phyloP scores from a whole-genome alignment of 2,888 invertebrate species.

The Phragmatobia fuliginosa region DNA sequence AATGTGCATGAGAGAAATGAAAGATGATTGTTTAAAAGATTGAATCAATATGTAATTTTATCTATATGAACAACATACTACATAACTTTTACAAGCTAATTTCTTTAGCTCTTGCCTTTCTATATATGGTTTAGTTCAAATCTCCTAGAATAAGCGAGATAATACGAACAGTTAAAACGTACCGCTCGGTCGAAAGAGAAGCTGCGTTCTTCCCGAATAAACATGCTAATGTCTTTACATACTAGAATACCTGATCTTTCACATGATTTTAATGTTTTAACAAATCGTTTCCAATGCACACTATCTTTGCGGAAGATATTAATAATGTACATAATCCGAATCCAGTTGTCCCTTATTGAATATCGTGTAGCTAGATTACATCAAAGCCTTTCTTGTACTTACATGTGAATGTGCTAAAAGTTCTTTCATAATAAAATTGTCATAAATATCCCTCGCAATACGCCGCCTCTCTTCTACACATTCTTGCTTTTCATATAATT shows the following conservation, averaged over 20 bases:
- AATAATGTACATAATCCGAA: conserved; percentile 15
- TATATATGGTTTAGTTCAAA: conserved; percentile 29
- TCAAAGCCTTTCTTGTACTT: conserved; percentile 63
- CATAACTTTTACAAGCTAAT: conserved; percentile 24
- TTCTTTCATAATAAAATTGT: conserved; percentile 99
- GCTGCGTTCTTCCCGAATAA: conserved; percentile 3
- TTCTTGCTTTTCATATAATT: conserved; percentile 99
- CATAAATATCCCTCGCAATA: conserved; percentile 98
- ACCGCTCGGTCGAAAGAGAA: conserved; percentile 12
- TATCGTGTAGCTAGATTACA: conserved; percentile 1
- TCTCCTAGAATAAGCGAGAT: conserved; percentile 37
- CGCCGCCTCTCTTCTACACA: conserved; percentile 98
- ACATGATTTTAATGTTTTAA: conserved; percentile 3
- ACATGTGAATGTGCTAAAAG: conserved; percentile 99
- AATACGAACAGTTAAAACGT: conserved; percentile 42
- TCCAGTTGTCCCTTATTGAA: not conserved
- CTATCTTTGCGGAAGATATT: conserved; percentile 6
- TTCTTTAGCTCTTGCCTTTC: conserved; percentile 26
- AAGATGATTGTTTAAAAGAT: not conserved
- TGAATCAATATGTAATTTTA: not conserved
- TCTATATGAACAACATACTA: not conserved
- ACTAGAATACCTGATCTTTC: conserved; percentile 8
- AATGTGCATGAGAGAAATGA: not conserved
- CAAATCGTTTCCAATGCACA: not conserved
- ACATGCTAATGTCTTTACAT: not conserved